Percentiles rank a stretch among this genome's conserved stretches.
Evolutionary conservation across 2,113 vertebrate genomes (phyloP).

Genomic region (Coracopsis vasa): DNA sequence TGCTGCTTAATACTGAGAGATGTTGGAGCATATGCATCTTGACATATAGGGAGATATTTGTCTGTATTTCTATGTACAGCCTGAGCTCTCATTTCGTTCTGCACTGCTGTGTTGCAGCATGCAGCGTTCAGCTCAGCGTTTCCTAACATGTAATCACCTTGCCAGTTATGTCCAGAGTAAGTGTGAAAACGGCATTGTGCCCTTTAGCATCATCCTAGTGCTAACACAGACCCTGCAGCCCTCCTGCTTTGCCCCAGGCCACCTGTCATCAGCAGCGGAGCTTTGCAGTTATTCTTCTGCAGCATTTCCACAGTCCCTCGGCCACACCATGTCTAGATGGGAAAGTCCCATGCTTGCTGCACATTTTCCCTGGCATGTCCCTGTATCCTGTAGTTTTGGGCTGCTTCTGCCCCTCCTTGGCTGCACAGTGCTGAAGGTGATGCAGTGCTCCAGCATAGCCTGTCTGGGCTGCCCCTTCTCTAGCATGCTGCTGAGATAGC

Average conservation of each 20-base stretch:
- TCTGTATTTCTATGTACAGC: background rate
- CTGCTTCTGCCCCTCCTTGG: background rate
- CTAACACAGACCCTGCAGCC: background rate
- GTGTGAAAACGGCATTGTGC: background rate
- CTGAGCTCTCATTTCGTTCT: background rate
- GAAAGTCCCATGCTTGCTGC: background rate
- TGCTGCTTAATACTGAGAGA: background rate
- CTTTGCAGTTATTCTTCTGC: background rate
- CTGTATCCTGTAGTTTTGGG: background rate
- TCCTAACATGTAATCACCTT: background rate
- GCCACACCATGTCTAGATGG: background rate
- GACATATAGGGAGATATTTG: background rate
- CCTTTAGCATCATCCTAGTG: background rate
- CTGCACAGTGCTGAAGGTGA: background rate
- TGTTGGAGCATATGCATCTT: rapidly evolving
- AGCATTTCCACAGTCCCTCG: background rate
- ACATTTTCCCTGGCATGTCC: background rate
- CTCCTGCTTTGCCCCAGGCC: background rate
- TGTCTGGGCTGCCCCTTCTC: background rate
- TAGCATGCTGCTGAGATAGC: background rate
- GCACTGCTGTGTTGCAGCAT: background rate
- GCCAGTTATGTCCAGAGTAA: background rate
- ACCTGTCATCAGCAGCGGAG: rapidly evolving
- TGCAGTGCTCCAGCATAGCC: background rate
- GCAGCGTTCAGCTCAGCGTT: background rate